Conservation (phyloP, 2,113 vertebrate genomes). For the Ochotona curzoniae region DNA sequence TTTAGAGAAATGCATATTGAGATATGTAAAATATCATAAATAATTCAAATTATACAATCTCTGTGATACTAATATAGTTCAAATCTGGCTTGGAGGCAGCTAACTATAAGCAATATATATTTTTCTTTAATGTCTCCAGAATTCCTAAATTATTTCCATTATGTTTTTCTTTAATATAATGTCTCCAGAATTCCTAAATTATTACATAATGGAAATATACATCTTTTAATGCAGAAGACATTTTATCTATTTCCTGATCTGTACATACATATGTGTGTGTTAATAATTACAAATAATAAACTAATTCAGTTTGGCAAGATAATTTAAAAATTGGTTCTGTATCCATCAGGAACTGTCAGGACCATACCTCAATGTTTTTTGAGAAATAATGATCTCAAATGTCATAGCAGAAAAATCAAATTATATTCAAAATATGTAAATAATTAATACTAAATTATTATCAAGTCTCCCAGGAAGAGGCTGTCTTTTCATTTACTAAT, state of each 20-base stretch:
- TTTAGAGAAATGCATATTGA: slow-evolving; percentile 68
- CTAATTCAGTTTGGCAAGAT: slow-evolving; percentile 62
- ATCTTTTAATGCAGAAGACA: slow-evolving; percentile 22
- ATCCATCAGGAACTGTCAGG: not conserved
- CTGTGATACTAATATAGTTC: slow-evolving; percentile 72
- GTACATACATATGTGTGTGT: not conserved
- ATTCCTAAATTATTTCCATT: no score
- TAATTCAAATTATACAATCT: slow-evolving; percentile 82
- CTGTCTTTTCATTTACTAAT: slow-evolving; percentile 68
- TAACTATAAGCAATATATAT: slow-evolving; percentile 67
- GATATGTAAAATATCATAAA: slow-evolving; percentile 82
- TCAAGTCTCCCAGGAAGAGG: not conserved
- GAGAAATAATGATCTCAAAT: not conserved
- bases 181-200: slow-evolving; percentile 31
- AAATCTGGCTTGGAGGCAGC: slow-evolving; percentile 72
- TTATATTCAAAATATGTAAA: not conserved
- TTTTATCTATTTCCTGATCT: not conserved
- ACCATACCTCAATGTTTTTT: not conserved
- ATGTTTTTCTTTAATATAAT: slow-evolving; percentile 62
- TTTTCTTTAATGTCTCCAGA: no score
- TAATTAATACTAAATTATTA: slow-evolving; percentile 6
- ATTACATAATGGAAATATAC: not conserved
- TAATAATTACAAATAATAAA: slow-evolving; percentile 29
- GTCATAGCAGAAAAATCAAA: not conserved
- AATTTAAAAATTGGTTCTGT: not conserved